Base-by-base conservation (phyloP, 2,888 invertebrate species). In the Pemphredon lugubris region DNA sequence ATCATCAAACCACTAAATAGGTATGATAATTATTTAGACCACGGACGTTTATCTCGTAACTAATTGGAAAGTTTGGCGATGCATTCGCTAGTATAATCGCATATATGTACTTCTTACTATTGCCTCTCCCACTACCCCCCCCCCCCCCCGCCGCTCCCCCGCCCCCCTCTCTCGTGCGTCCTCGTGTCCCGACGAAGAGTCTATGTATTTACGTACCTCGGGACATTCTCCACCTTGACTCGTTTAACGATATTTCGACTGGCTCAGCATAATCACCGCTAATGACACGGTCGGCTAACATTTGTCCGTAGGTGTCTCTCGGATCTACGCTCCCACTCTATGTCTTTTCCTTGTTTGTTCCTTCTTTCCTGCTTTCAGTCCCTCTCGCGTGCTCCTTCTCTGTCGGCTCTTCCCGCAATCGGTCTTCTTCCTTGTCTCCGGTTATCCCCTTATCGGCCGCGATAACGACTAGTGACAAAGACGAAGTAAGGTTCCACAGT, bases 401-500 rank as follows among this genome's bases (percentile, higher is more conserved):
- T n/a, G 30, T 39, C 26, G 13, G 2, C 16, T 13, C 11, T 7
- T 13, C 26, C 9, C 5, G 20, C 34, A 21, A 42, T 57, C 64
- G 50, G 18, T 42, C 58, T 60, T 39, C 48, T 57, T 45, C 53
- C 34, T 37, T 37, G 6, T 47, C 51, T 34, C 13, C 34, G 18
- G 23, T 16, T 40, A 64, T 68, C 67, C 53, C 34, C 75, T 79
- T 80, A 79, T 80, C 79, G 54, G 42, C 18, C 39, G 50, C 66
- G 82, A 82, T 81, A 81, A 81, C 79, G 64, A 51, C 39, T 53
- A 34, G 32, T 26, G 58, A 70, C 73, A 59, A 65, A 74, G 55
- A 26, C 64, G 61, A 59, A 64, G 68, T 66, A 44, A 59, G 55
- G 61, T 54, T 55, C 69, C 63, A 18, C 70, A 74, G 73, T 72